phyloP scores from a whole-genome alignment of 2,888 invertebrate species.

The Orthosia incerta region DNA sequence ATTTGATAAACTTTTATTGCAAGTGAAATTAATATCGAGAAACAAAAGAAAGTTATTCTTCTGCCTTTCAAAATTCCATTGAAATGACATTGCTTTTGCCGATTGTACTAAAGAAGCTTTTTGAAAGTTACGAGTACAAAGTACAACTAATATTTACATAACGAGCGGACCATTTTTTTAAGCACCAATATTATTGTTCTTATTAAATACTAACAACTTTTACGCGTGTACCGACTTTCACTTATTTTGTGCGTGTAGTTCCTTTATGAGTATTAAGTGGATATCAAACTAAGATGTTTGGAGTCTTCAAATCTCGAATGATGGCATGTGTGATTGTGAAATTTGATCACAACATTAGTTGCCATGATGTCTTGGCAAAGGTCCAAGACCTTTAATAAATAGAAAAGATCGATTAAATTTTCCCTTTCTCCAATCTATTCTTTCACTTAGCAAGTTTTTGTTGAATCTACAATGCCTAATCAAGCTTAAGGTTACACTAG shows the following conservation, averaged over 20 bases:
- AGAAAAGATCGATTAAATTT: too few species aligned
- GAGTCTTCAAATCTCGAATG: not conserved
- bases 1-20: not conserved
- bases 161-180: conserved; percentile 32
- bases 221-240: conserved; percentile 42
- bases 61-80: conserved; percentile 3
- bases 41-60: not conserved
- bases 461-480: too few species aligned
- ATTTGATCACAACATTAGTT: not conserved
- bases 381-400: too few species aligned
- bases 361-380: not conserved
- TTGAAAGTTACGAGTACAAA: conserved; percentile 40
- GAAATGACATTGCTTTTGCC: not conserved
- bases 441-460: too few species aligned
- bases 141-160: conserved; percentile 25
- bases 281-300: conserved; percentile 6
- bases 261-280: conserved; percentile 23
- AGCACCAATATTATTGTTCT: conserved; percentile 33
- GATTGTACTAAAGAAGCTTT: conserved; percentile 13
- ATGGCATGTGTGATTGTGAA: not conserved
- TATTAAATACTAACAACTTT: conserved; percentile 15
- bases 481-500: too few species aligned
- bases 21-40: not conserved
- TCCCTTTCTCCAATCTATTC: too few species aligned
- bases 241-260: conserved; percentile 36